Base-by-base conservation (phyloP, 1,140 invertebrate species). In the Drosophila burlai region DNA sequence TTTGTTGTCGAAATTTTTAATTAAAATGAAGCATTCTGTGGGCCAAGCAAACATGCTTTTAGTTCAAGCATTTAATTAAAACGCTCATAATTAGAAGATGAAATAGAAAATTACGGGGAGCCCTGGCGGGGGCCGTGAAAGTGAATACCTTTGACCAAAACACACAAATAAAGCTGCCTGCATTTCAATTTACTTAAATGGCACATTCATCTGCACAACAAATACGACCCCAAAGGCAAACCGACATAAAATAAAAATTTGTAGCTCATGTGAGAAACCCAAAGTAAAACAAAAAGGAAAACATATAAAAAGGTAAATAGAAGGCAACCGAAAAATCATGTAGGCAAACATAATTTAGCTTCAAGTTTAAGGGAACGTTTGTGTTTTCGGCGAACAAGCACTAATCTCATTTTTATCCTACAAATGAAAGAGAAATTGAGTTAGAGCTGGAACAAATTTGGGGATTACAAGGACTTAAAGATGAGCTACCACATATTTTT, bases 101-200 rank as follows among this genome's bases (percentile, higher is more conserved):
- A 78, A 75, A 81, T 66, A 60, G 43, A 57, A 61, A 52, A 47
- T 49, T 54, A 52, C 58, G 34, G 55, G 49, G 69, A 10, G 1
- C 7, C 15, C 8, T 7, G 21, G 9, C 34, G 24, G 10, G 55
- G 29, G 2, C 0, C 43, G 3, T 9, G 10, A 7, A 49, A 31
- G 15, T 16, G 11, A 15, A 29, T 16, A 21, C 21, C 65, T 79
- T 77, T 71, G 54, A 63, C 66, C 76, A 21, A 60, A 38, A 63
- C n/a, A 40, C 45, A 54, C 47, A 31, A 58, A 43, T 26, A 18
- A 40, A 40, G 61, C 15, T 66, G 42, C 34, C 18, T 47, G 64
- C 49, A 83, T 87, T 82, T 80, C 54, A 80, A 76, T 82, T 82
- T 82, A 74, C 63, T 62, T 57, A 80, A 87, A 86, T 80, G 58